phyloP scores from a whole-genome alignment of 2,113 vertebrate genomes.

The Lagenorhynchus albirostris region DNA sequence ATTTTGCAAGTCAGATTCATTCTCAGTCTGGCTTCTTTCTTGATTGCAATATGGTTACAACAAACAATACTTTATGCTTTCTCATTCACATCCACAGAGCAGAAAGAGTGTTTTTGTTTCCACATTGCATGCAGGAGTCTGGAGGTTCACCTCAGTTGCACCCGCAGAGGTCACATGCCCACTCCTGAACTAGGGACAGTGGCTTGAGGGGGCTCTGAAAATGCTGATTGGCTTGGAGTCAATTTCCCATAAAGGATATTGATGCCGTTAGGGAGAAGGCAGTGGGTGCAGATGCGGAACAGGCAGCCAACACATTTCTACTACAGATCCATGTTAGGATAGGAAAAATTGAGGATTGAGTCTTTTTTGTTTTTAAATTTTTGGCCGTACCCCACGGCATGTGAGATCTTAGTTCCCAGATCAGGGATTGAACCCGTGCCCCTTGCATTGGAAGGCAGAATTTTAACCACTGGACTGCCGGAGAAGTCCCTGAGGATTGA shows the following conservation, averaged over 20 bases:
- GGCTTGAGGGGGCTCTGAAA: background rate
- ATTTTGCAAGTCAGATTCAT: conserved; percentile 41
- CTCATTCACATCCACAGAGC: background rate
- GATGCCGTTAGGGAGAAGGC: background rate
- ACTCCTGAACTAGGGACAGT: accelerated
- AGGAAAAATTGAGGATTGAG: background rate
- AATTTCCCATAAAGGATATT: background rate
- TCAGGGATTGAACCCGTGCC: no score
- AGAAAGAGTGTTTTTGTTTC: background rate
- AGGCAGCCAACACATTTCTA: no score
- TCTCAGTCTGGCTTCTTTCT: background rate
- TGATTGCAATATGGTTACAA: background rate
- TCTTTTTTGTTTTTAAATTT: no score
- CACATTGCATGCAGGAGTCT: background rate
- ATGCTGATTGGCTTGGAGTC: background rate
- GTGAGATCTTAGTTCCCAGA: no score
- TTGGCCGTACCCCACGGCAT: no score
- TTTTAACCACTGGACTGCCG: no score
- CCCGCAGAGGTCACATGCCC: accelerated
- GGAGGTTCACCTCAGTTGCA: background rate
- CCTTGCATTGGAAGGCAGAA: no score
- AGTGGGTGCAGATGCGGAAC: background rate
- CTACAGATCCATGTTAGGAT: no score
- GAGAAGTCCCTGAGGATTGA: no score
- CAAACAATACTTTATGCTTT: background rate